A percentile compares a stretch with the other conserved stretches of the same genome.
These are phyloP conservation scores for Osmerus eperlanus DNA, from an alignment of 2,113 vertebrate species.

Conservation along the genomic window DNA sequence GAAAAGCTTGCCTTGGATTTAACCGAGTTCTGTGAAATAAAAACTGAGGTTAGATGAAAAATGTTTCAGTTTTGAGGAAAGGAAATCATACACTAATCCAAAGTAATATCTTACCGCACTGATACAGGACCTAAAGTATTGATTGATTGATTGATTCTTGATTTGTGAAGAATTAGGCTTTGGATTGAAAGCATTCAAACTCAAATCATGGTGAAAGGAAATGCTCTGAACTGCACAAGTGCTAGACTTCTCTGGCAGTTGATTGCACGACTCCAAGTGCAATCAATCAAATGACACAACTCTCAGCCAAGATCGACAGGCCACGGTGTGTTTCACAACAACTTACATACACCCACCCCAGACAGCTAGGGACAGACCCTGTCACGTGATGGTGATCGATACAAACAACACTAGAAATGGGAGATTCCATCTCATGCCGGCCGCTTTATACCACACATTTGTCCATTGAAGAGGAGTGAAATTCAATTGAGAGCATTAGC, in stretches of 20 bases:
- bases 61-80: background rate
- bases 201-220: background rate
- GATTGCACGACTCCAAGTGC: background rate
- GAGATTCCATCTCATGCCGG: constrained; percentile 23
- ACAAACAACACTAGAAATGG: constrained; percentile 10
- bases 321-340: background rate
- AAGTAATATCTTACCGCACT: background rate
- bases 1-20: too few relatives aligned
- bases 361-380: background rate
- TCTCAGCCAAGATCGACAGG: background rate
- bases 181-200: background rate
- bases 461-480: constrained; percentile 19
- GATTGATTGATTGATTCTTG: too few relatives aligned
- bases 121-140: background rate
- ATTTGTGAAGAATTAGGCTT: too few relatives aligned
- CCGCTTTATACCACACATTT: constrained; percentile 19
- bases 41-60: too few relatives aligned
- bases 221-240: background rate
- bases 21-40: too few relatives aligned
- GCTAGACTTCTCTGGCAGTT: background rate
- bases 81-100: background rate
- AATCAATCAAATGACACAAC: background rate
- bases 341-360: background rate
- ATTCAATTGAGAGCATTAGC: constrained; percentile 31
- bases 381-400: constrained; percentile 2